A percentile compares a stretch with the other conserved stretches of the same genome.
phyloP scores from a whole-genome alignment of 2,797 vertebrate genomes.

The Alosa sapidissima region DNA sequence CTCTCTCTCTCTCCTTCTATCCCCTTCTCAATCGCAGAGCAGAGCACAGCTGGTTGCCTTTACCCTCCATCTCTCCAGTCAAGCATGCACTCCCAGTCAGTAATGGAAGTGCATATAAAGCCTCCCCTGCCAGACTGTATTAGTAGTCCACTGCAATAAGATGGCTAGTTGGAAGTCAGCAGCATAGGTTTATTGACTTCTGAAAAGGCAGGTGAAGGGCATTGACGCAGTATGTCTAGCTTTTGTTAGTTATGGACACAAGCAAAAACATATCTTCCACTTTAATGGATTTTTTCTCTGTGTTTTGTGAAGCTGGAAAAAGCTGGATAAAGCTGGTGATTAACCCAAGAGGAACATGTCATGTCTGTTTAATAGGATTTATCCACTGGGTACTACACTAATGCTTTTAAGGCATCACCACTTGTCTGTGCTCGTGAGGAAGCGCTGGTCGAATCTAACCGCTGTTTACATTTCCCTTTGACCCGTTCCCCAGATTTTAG shows the following conservation, averaged over 20 bases:
- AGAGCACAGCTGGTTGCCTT: conserved; percentile 31
- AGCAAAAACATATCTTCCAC: neutral
- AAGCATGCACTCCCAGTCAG: conserved; percentile 33
- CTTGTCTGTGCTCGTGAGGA: no score
- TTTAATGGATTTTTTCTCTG: neutral
- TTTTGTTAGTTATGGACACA: neutral
- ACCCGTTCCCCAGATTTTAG: conserved; percentile 79
- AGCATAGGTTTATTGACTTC: neutral
- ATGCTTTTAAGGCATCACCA: neutral
- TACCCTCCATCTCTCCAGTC: conserved; percentile 29
- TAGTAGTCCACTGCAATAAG: neutral
- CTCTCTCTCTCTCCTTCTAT: neutral
- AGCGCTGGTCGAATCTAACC: neutral
- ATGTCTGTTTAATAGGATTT: conserved; percentile 10
- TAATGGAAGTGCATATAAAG: neutral
- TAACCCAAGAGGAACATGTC: conserved; percentile 1
- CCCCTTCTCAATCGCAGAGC: conserved; percentile 30
- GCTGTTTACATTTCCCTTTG: neutral
- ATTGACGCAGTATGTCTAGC: neutral
- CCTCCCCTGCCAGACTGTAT: neutral
- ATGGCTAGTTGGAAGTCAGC: neutral
- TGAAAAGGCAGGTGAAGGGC: neutral
- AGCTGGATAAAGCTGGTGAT: neutral
- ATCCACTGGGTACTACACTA: neutral
- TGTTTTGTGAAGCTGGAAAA: neutral